Evolutionary conservation across 1,140 invertebrate genomes (phyloP).

Genomic region (Drosophila burlai): DNA sequence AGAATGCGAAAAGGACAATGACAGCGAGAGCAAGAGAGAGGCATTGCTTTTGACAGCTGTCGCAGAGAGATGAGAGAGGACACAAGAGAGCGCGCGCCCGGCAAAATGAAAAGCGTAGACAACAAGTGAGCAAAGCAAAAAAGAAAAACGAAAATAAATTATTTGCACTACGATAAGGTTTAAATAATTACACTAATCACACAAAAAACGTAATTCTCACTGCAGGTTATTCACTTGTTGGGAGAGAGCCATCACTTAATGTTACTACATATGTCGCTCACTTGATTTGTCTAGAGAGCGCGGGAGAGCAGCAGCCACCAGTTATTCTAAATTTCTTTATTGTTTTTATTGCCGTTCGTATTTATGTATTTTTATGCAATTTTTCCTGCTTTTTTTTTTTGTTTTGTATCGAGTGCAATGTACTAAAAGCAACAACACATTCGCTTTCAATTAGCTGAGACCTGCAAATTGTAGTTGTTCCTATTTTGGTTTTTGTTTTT

Average conservation of each 20-base stretch:
- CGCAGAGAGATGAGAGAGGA: constrained; percentile 20
- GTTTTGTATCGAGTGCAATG: constrained; percentile 64
- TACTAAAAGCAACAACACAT: constrained; percentile 48
- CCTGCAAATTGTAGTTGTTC: constrained; percentile 50
- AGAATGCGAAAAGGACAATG: constrained; percentile 54
- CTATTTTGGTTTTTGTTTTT: constrained; percentile 26
- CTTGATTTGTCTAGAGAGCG: constrained; percentile 2
- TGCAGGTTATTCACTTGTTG: constrained; percentile 16
- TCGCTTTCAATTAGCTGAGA: constrained; percentile 71
- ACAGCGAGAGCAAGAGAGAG: constrained; percentile 15
- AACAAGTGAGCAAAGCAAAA: constrained; percentile 69
- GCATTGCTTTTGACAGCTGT: constrained; percentile 20
- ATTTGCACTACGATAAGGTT: constrained; percentile 46
- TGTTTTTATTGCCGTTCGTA: constrained; percentile 44
- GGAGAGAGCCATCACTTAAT: background rate
- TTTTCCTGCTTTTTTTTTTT: constrained; percentile 38
- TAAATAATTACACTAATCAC: constrained; percentile 41
- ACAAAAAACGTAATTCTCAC: constrained; percentile 7
- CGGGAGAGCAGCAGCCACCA: constrained; percentile 1
- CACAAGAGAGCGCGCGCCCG: constrained; percentile 45
- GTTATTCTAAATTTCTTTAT: constrained; percentile 34
- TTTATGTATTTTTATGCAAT: constrained; percentile 65
- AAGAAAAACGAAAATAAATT: constrained; percentile 23
- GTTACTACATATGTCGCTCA: constrained; percentile 1
- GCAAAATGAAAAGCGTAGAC: constrained; percentile 54